Conservation (phyloP, 2,797 vertebrate species). For the Syndactyla subalaris region DNA sequence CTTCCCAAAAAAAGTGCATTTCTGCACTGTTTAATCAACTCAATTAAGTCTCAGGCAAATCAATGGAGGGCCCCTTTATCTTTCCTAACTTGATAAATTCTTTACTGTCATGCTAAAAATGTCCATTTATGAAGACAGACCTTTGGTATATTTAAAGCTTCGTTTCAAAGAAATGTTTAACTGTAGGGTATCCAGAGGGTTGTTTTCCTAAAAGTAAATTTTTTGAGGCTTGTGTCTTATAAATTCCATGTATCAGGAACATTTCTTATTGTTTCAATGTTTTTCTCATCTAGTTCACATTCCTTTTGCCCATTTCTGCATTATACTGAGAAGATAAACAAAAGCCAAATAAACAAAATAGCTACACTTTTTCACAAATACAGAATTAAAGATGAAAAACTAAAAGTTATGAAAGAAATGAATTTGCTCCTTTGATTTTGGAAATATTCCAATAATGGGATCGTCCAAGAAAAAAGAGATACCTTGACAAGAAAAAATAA, state of each 20-base stretch:
- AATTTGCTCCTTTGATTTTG: not conserved
- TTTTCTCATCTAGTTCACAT: not conserved
- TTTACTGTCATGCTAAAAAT: not conserved
- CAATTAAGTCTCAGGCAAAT: not conserved
- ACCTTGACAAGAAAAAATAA: not conserved
- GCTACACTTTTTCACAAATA: not conserved
- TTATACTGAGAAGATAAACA: not conserved
- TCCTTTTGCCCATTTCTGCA: not conserved
- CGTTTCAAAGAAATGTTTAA: not conserved
- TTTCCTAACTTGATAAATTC: not conserved
- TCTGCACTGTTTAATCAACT: not conserved
- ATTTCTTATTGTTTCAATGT: not conserved
- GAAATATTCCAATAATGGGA: not conserved
- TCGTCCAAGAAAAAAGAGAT: not conserved
- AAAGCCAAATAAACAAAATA: not conserved
- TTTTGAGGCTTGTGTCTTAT: not conserved
- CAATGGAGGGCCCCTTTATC: not conserved
- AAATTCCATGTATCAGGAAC: not conserved
- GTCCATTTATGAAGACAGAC: not conserved
- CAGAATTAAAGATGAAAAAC: not conserved
- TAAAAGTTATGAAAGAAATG: not conserved
- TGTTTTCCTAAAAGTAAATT: not conserved
- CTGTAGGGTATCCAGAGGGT: not conserved
- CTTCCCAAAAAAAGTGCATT: not conserved
- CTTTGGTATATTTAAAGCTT: not conserved